Conservation (phyloP, 2,888 invertebrate genomes). For the Drosophila niveifrons region DNA sequence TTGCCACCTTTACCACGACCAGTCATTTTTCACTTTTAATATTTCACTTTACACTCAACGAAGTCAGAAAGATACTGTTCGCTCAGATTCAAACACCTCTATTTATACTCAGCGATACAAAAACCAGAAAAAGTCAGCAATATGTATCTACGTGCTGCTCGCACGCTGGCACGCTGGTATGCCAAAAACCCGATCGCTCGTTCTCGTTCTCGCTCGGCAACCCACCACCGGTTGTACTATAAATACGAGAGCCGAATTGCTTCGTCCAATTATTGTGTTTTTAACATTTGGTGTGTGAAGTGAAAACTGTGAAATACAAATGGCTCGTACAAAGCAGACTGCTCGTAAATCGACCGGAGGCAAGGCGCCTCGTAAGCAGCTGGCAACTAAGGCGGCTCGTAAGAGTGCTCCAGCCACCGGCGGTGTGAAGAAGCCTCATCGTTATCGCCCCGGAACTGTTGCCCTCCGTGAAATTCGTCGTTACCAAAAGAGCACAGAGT, state of each 20-base stretch:
- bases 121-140: not conserved
- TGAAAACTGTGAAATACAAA: slow-evolving; percentile 6
- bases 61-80: slow-evolving; percentile 1
- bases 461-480: too few species aligned
- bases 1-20: slow-evolving; percentile 21
- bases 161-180: not conserved
- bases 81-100: not conserved
- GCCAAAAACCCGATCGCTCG: too few species aligned
- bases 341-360: slow-evolving; percentile 35
- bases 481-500: too few species aligned
- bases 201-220: too few species aligned
- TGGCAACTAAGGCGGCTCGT: too few species aligned
- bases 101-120: slow-evolving; percentile 12
- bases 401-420: too few species aligned
- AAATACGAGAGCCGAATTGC: not conserved
- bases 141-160: slow-evolving; percentile 9
- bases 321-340: slow-evolving; percentile 18
- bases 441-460: too few species aligned
- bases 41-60: slow-evolving; percentile 18
- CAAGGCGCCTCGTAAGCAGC: slow-evolving; percentile 44
- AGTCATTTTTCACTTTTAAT: slow-evolving; percentile 18
- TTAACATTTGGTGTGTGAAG: too few species aligned
- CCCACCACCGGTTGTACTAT: too few species aligned
- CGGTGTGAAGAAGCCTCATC: too few species aligned
- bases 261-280: slow-evolving; percentile 4